A percentile compares a stretch with the other conserved stretches of the same genome.
Evolutionary conservation across 2,797 vertebrate genomes (phyloP).

Genomic region (Odontamblyopus rebecca): DNA sequence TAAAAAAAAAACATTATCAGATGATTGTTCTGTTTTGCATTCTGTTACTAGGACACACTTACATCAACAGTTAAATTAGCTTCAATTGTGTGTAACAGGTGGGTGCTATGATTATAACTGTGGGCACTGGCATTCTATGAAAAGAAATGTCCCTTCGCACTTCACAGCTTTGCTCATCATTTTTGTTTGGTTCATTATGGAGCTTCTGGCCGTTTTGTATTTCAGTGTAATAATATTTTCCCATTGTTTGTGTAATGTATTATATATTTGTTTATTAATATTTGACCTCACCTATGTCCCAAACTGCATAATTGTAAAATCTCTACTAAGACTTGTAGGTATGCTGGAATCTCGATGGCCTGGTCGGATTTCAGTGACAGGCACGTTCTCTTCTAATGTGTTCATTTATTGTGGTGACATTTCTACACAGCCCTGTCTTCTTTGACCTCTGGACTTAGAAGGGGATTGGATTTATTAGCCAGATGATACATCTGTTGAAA

Average conservation of each 20-base stretch:
- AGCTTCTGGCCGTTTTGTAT: not conserved
- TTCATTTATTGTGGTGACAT: constrained; percentile 26
- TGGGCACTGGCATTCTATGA: constrained; percentile 35
- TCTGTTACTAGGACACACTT: constrained; percentile 2
- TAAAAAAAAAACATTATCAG: not conserved
- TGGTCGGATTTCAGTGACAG: not conserved
- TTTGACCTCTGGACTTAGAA: constrained; percentile 19
- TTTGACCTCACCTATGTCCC: not conserved
- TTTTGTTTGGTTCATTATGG: constrained; percentile 13
- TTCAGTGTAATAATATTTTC: not conserved
- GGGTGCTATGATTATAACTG: constrained; percentile 53
- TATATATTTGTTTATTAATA: not conserved
- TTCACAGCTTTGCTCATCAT: constrained; percentile 18
- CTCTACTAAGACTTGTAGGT: constrained; percentile 11
- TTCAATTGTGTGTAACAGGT: constrained; percentile 51
- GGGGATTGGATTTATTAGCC: constrained; percentile 21
- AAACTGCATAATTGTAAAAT: constrained; percentile 15
- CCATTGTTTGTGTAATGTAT: not conserved
- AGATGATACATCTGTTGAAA: constrained; percentile 33
- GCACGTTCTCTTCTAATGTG: constrained; percentile 11
- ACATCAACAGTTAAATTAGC: not conserved
- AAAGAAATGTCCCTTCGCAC: constrained; percentile 25
- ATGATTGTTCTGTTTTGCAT: not conserved
- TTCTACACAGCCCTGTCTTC: not conserved
- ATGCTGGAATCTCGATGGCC: constrained; percentile 1